Evolutionary conservation across 2,888 invertebrate genomes (phyloP), one percentile per base, ranked within the genome.

Genomic region (Aethes cnicana): DNA sequence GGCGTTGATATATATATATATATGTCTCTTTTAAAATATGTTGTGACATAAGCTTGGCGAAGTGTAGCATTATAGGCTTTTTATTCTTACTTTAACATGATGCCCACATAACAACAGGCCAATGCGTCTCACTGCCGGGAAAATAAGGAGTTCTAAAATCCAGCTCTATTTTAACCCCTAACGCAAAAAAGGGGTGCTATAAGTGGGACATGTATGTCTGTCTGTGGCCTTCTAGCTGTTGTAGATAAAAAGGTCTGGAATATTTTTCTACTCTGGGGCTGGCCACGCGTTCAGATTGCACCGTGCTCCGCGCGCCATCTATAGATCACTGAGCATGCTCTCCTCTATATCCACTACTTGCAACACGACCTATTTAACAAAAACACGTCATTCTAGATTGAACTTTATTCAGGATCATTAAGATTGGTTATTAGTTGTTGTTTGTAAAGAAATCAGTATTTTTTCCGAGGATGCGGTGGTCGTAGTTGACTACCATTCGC

Each of bases 261-360:
- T 21, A 12, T 8, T n/a, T n/a, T 18, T 39, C 41, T 70, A 57
- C 57, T 80, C 77, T 81, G 52, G 78, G 75, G 39, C 57, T 77
- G 74, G 74, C 67, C 65, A 70, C 63, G 66, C 66, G 66, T 72
- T 63, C 63, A 66, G 77, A 75, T 75, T 72, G 66, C 71, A 65
- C 69, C 73, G 68, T 69, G 72, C 73, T 59, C 68, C 63, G 68
- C 69, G 69, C 69, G 71, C 78, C 76, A 75, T 76, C 85, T 82
- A 81, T 83, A 83, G 70, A 81, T 84, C 80, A 83, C 77, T 77
- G 74, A 66, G 74, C 79, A 73, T 81, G 77, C 81, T 79, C 84
- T 80, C n/a, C 77, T 74, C 72, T 77, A 77, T 76, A 76, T 72
- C 63, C 74, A 69, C n/a, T 9, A 36, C 23, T 26, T 26, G 23